These are phyloP conservation scores for Lepilemur septentrionalis DNA, from an alignment of 2,797 vertebrate genomes.

Conservation along the genomic window DNA sequence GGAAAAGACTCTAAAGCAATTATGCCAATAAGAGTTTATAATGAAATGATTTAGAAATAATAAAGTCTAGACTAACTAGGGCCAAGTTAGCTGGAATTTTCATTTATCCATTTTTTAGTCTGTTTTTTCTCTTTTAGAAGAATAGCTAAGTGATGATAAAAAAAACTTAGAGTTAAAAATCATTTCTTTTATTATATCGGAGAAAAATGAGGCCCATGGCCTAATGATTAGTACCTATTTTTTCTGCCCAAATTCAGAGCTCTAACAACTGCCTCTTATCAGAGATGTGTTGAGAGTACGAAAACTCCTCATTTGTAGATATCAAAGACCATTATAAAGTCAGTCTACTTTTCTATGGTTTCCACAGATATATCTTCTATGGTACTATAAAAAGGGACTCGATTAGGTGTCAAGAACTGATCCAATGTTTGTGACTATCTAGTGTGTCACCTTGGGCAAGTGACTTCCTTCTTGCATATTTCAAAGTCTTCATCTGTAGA, in stretches of 20 bases:
- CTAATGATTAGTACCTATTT: background rate
- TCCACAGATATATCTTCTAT: background rate
- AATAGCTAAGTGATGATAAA: background rate
- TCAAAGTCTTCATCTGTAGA: background rate
- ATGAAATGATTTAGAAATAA: slow-evolving; percentile 51
- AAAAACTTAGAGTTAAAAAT: slow-evolving; percentile 14
- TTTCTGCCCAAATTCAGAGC: background rate
- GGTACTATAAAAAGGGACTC: background rate
- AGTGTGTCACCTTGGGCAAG: background rate
- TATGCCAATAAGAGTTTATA: slow-evolving; percentile 37
- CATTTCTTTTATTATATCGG: background rate
- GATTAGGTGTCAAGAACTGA: background rate
- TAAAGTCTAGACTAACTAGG: slow-evolving; percentile 45
- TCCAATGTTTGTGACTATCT: background rate
- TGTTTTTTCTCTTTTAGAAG: slow-evolving; percentile 31
- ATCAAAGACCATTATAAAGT: background rate
- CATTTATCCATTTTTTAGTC: slow-evolving; percentile 2
- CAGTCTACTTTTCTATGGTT: background rate
- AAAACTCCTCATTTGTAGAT: background rate
- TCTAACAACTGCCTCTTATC: background rate
- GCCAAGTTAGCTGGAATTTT: slow-evolving; percentile 16
- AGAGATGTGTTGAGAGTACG: background rate
- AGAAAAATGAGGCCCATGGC: background rate
- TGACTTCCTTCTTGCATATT: background rate
- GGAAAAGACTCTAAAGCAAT: slow-evolving; percentile 32